Conservation (phyloP, 2,797 vertebrate species). For the Caiman crocodilus region DNA sequence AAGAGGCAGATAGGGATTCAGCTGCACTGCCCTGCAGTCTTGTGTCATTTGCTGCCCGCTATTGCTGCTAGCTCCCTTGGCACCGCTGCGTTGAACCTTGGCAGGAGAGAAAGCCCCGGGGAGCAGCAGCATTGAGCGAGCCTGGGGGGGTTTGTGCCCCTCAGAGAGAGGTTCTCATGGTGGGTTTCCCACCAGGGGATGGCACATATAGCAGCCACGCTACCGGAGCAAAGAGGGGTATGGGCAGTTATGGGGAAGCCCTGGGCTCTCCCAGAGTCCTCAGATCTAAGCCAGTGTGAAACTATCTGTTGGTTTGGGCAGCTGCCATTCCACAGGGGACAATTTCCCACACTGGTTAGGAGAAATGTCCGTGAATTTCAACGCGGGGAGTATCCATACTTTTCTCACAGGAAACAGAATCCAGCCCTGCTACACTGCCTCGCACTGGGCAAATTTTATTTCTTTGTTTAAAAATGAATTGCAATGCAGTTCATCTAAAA, state of each 20-base stretch:
- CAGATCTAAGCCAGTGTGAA: background rate
- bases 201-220: background rate
- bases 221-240: background rate
- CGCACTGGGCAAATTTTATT: background rate
- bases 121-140: background rate
- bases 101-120: background rate
- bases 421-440: background rate
- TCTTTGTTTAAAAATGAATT: background rate
- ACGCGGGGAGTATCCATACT: background rate
- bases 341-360: background rate
- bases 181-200: background rate
- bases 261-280: background rate
- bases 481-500: background rate
- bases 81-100: background rate
- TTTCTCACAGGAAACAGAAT: slow-evolving; percentile 1
- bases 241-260: background rate
- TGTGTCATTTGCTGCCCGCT: background rate
- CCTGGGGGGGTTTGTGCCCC: background rate
- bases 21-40: background rate
- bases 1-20: background rate
- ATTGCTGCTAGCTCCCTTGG: background rate
- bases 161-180: background rate
- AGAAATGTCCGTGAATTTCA: background rate
- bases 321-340: background rate
- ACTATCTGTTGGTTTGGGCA: background rate